Base-by-base conservation (phyloP, 2,113 vertebrate species). In the Chelonoidis abingdonii region DNA sequence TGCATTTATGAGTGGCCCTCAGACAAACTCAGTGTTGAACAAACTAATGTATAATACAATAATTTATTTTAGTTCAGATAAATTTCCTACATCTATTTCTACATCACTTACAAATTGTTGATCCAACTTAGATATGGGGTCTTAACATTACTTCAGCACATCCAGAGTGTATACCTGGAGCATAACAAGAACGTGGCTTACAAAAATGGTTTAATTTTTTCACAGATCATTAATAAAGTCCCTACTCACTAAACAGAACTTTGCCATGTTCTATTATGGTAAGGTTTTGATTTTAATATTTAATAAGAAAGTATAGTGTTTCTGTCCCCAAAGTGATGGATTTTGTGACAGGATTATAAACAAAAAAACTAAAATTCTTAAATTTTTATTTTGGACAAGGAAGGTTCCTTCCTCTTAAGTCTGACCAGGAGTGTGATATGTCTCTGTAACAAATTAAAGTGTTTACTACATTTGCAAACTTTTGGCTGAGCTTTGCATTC, bases 391-490 rank as follows among this genome's bases (percentile, higher is more conserved):
- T 84, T 76, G 88, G 92, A 44, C 8, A 49, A 35, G 29, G 72
- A 78, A 89, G 49, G 84, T 65, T 69, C 90, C 84, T 92, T 76
- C 69, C n/a, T 92, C 29, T 87, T 87, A 3, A 27, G 2, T 62
- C 2, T 31, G 82, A 83, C 52, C 87, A 82, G 62, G 90, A 56
- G 10, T 41, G 57, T 65, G 53, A 35, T 79, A 47, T 91, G 65
- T 19, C 85, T 83, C 3, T 41, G 41, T 38, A 72, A 72, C 35
- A 38, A 72, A 91, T 0, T 24, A 83, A 72, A 95, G 80, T 56
- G 86, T 94, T 94, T 93, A 92, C 90, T 97, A 72, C 87, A 93
- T 94, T 21, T 25, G 87, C 62, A 87, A 25, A 11, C 44, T 92
- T 54, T 2, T n/a, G 53, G 76, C 41, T 62, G 90, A 89, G 56